A percentile compares a stretch with the other conserved stretches of the same genome.
Evolutionary conservation across 2,888 invertebrate species (phyloP).

Genomic region (Sesia apiformis): DNA sequence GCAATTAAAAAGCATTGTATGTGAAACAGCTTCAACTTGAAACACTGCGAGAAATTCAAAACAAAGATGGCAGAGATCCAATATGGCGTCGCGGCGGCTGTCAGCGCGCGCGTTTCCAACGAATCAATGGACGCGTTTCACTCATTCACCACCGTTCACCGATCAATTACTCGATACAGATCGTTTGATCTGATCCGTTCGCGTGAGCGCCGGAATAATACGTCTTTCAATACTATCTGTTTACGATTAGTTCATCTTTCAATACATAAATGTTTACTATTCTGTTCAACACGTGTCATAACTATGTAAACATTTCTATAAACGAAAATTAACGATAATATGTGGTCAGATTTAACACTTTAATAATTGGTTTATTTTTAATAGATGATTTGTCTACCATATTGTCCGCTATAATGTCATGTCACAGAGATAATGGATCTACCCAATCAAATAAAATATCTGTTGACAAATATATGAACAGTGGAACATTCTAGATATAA

Average conservation of each 20-base stretch:
- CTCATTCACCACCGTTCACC: constrained; percentile 13
- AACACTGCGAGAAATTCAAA: constrained; percentile 4
- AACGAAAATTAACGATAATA: neutral
- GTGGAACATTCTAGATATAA: no score
- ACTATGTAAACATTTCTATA: neutral
- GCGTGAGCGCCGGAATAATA: constrained; percentile 3
- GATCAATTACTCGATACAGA: constrained; percentile 9
- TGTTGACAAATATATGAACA: no score
- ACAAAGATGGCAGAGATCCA: constrained; percentile 18
- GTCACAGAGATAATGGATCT: no score
- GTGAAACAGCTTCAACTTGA: no score
- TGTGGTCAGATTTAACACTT: no score
- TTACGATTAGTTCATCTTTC: constrained; percentile 1
- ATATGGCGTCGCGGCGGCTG: constrained; percentile 7
- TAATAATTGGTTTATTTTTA: no score
- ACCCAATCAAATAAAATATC: no score
- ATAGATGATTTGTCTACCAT: no score
- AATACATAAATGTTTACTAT: neutral
- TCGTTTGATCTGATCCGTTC: constrained; percentile 7
- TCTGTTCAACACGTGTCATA: neutral
- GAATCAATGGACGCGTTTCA: constrained; percentile 12
- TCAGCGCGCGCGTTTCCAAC: constrained; percentile 4
- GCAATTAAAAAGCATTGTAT: no score
- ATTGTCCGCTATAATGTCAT: no score
- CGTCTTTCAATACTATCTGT: constrained; percentile 3